These are phyloP conservation scores for Phenacoccus solenopsis DNA, from an alignment of 1,140 invertebrate species.

Conservation along the genomic window DNA sequence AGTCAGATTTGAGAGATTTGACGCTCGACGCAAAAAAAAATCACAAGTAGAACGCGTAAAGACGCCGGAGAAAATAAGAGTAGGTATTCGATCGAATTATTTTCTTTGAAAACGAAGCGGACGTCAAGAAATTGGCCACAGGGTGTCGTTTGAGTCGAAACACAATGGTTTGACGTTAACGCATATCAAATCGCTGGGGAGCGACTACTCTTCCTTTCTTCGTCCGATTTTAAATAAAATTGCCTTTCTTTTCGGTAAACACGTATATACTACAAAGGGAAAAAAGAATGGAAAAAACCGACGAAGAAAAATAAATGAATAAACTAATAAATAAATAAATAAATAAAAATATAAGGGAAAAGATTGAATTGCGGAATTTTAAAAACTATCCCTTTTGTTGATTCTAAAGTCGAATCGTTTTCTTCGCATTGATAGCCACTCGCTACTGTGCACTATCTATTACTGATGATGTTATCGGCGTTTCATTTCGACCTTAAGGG, in stretches of 20 bases:
- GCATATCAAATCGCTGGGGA: slow-evolving; percentile 14
- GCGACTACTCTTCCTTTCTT: slow-evolving; percentile 13
- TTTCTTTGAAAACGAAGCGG: background rate
- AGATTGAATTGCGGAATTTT: slow-evolving; percentile 11
- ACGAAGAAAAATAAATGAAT: background rate
- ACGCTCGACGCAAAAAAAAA: background rate
- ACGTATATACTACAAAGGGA: slow-evolving; percentile 1
- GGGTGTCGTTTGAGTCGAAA: slow-evolving; percentile 7
- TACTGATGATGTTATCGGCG: background rate
- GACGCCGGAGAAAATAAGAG: background rate
- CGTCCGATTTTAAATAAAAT: slow-evolving; percentile 11
- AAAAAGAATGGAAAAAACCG: background rate
- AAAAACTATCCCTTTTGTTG: slow-evolving; percentile 13
- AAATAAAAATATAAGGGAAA: slow-evolving; percentile 6
- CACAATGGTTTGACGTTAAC: slow-evolving; percentile 11
- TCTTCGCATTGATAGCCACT: slow-evolving; percentile 1
- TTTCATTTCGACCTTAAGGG: background rate
- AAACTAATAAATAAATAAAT: slow-evolving; percentile 4
- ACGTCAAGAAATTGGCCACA: slow-evolving; percentile 14
- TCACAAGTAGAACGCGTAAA: background rate
- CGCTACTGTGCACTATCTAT: background rate
- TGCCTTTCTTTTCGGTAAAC: slow-evolving; percentile 9
- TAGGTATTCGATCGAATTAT: slow-evolving; percentile 5
- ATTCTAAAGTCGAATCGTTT: background rate
- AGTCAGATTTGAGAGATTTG: background rate